Evolutionary conservation across 2,797 vertebrate genomes (phyloP).

Genomic region (Rousettus madagascariensis): DNA sequence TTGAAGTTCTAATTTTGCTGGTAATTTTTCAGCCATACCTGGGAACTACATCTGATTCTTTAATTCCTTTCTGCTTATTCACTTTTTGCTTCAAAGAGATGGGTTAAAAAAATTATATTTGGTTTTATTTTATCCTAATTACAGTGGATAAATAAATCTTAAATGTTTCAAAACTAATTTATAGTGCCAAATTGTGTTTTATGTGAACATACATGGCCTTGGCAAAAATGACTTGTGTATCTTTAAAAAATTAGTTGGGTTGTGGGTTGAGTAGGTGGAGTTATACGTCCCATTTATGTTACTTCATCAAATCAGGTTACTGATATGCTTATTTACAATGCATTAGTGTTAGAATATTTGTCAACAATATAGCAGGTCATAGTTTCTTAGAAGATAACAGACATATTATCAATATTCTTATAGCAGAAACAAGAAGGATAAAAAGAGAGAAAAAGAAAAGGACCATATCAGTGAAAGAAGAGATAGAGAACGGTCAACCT

Average conservation of each 20-base stretch:
- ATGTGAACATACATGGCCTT: not conserved
- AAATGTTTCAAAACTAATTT: not conserved
- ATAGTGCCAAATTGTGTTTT: not conserved
- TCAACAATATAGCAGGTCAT: not conserved
- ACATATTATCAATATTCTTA: conserved; percentile 45
- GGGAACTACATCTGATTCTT: not conserved
- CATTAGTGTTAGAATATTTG: not conserved
- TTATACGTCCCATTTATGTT: not conserved
- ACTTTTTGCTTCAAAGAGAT: not conserved
- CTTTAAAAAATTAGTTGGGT: not conserved
- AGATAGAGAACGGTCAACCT: conserved; percentile 88
- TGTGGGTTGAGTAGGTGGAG: not conserved
- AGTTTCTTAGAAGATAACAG: conserved; percentile 39
- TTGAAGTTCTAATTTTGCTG: not conserved
- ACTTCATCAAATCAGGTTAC: not conserved
- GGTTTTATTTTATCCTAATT: conserved; percentile 2
- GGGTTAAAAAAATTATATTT: not conserved
- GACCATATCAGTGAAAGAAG: conserved; percentile 89
- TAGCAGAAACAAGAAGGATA: conserved; percentile 93
- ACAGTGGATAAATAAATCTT: not conserved
- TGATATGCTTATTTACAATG: not conserved
- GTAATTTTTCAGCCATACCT: not conserved
- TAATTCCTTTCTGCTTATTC: not conserved
- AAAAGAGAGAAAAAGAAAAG: conserved; percentile 87
- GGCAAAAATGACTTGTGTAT: not conserved